A percentile compares a stretch with the other conserved stretches of the same genome.
These are phyloP conservation scores for Chrysina gloriosa DNA, from an alignment of 2,888 invertebrate species.

Conservation along the genomic window DNA sequence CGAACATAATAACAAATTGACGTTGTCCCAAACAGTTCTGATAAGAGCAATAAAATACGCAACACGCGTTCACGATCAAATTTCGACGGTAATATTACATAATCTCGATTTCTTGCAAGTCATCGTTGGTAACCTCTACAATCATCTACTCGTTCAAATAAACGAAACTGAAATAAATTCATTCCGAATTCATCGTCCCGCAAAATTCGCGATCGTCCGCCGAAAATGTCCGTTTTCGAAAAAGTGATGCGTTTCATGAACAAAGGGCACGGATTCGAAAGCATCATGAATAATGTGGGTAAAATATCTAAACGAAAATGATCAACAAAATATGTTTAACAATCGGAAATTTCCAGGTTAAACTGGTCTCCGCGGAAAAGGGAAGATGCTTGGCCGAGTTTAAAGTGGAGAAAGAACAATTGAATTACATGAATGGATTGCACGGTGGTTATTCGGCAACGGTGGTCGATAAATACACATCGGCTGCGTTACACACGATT, in stretches of 20 bases:
- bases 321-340: neutral
- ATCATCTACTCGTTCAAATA: too few relatives aligned
- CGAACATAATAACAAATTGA: too few relatives aligned
- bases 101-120: too few relatives aligned
- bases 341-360: constrained; percentile 38
- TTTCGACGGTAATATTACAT: too few relatives aligned
- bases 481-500: constrained; percentile 78
- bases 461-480: constrained; percentile 79
- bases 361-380: constrained; percentile 67
- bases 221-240: constrained; percentile 2
- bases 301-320: neutral
- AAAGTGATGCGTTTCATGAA: constrained; percentile 15
- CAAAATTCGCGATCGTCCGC: too few relatives aligned
- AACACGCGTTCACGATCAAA: too few relatives aligned
- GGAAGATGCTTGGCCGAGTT: constrained; percentile 81
- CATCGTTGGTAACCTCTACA: too few relatives aligned
- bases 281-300: constrained; percentile 12
- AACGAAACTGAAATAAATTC: too few relatives aligned
- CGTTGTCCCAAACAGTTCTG: too few relatives aligned
- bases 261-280: constrained; percentile 20
- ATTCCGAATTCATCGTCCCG: neutral
- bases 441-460: constrained; percentile 88
- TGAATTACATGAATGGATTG: constrained; percentile 77
- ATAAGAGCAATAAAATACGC: too few relatives aligned
- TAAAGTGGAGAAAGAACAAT: constrained; percentile 76